Percentiles rank a stretch among this genome's conserved stretches.
Evolutionary conservation across 2,888 invertebrate genomes (phyloP).

Genomic region (Colostygia pectinataria): DNA sequence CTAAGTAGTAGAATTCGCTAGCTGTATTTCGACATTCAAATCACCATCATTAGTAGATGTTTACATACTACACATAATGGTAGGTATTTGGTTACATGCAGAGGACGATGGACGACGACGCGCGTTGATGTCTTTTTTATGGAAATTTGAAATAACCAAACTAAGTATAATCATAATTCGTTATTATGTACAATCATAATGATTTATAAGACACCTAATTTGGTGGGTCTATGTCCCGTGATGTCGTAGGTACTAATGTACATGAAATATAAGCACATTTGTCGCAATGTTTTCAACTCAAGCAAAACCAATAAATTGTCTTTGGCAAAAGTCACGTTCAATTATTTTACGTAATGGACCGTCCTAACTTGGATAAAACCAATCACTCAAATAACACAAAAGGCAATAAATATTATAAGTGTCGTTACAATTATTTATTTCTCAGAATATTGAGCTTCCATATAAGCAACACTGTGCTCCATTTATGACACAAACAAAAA

Average conservation of each 20-base stretch:
- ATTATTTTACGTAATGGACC: conserved; percentile 14
- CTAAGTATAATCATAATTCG: too few relatives aligned
- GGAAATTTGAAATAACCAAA: too few relatives aligned
- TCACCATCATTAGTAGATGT: too few relatives aligned
- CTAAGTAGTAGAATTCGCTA: too few relatives aligned
- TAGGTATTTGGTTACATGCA: too few relatives aligned
- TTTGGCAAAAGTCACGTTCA: conserved; percentile 2
- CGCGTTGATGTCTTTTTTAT: conserved; percentile 15
- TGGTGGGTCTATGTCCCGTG: too few relatives aligned
- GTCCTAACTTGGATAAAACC: conserved; percentile 17
- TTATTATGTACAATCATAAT: too few relatives aligned
- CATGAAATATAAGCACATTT: not conserved
- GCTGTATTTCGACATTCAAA: too few relatives aligned
- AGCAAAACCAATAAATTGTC: too few relatives aligned
- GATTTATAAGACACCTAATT: too few relatives aligned
- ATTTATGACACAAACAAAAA: conserved; percentile 37
- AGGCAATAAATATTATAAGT: conserved; percentile 25
- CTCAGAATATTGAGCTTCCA: conserved; percentile 29
- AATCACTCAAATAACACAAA: conserved; percentile 27
- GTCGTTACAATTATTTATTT: conserved; percentile 18
- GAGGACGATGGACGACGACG: not conserved
- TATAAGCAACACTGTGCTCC: conserved; percentile 35
- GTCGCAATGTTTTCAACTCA: not conserved
- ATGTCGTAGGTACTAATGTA: too few relatives aligned
- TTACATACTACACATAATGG: not conserved